Base-by-base conservation (phyloP, 1,140 invertebrate species). In the Streblospio benedicti region DNA sequence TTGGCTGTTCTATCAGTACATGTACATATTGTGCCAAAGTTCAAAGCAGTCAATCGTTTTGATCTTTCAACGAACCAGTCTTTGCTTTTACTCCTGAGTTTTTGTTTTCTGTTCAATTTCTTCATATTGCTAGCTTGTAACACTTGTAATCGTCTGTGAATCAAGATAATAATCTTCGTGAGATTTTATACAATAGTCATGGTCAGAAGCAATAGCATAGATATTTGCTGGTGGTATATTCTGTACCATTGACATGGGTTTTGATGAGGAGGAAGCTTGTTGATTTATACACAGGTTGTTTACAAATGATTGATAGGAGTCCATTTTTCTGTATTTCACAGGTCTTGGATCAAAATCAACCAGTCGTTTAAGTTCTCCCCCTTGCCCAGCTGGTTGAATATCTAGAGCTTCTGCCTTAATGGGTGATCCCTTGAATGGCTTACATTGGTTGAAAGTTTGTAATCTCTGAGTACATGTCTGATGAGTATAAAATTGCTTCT, bases 11-110 rank as follows among this genome's bases (percentile, higher is more conserved):
- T 27, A 4, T 62, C 60, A 16, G 62, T 64, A 27, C 61, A 57
- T 54, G 65, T 67, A 25, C 62, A 62, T 30, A 67, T 67, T 16
- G 55, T 54, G 1, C 65, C 66, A 63, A 65, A 68, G n/a, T 51
- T 61, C 6, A 65, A 69, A 18, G 63, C 62, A 12, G 45, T 28
- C 14, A 70, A 31, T 43, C 59, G 28, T 28, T 50, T 63, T 2
- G n/a, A 28, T 41, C 65, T 63, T 61, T 65, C 60, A 18, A 49
- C 51, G 33, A 44, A 32, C 66, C 66, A 67, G 16, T 20, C 25
- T 23, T 44, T 35, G 33, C 59, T 65, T 44, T 28, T 25, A 47
- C 41, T 23, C n/a, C 55, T 68, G 66, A 4, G 38, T 59, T 12
- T 51, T 16, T 3, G 66, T 69, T 31, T n/a, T 57, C 23, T 32